Evolutionary conservation across 2,113 vertebrate genomes (phyloP), one percentile per base, ranked within the genome.

Genomic region (Anolis sagrei): DNA sequence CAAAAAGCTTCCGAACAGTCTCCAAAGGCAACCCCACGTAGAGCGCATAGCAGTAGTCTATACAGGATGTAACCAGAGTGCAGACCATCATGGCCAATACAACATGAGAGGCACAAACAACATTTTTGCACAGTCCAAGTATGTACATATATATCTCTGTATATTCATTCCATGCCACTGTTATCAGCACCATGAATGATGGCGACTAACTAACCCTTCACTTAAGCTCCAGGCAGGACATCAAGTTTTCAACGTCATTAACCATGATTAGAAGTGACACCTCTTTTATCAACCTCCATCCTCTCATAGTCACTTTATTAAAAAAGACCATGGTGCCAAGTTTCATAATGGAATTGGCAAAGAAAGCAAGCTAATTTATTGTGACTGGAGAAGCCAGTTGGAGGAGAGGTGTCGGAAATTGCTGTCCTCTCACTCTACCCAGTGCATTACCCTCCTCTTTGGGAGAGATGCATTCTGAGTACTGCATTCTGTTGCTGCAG

Each of bases 211-310:
- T 87, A 64, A 54, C 84, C 88, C 76, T 81, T 82, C 90, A 91
- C 92, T 93, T 91, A 85, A 82, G 78, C 8, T 80, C 70, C 68
- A 85, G 92, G 89, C 88, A 92, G 87, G 61, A 90, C 84, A 92
- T 80, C 89, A 93, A 92, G 91, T 92, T 93, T 93, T 95, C 89
- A 90, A 90, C 91, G 93, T 94, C 93, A 93, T 95, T 94, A 91
- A 90, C 72, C 88, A 87, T 85, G 81, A 78, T 95, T 93, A 91
- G 84, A 81, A 7, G 81, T 92, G 94, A 79, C 93, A 81, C n/a
- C 76, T 90, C 91, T 89, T 95, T 91, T 86, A 92, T 93, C 93
- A 93, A 90, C 86, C 4, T 61, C 48, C 78, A 76, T 88, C 81
- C 91, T 82, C 91, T 1, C 0, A 84, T 81, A 87, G 14, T 90